Base-by-base conservation (phyloP, 2,797 vertebrate species). In the Tangara arthus region DNA sequence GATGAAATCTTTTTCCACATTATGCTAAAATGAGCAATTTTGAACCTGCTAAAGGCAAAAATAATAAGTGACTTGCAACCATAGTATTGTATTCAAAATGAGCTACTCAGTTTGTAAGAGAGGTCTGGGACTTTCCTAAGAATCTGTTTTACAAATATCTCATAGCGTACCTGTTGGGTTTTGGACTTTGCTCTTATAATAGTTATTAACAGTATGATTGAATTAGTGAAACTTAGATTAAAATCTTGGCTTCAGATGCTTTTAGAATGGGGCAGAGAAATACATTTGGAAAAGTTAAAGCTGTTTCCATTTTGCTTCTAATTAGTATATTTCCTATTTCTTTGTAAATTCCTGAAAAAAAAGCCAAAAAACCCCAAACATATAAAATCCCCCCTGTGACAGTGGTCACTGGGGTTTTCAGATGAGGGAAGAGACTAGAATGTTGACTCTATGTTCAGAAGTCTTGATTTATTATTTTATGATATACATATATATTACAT, bases 361-460 rank as follows among this genome's bases (percentile, higher is more conserved):
- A 47, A 4, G 0, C 0, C 2, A 11, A 30, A 30, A 35, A 14
- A 0, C 1, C 6, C 20, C 30, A 35, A 28, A 30, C 11, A 52
- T 4, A 32, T 12, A 19, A 46, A 71, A 22, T 9, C 10, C 9
- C 20, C 2, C 20, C 44, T n/a, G n/a, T n/a, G n/a, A n/a, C n/a
- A n/a, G n/a, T n/a, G n/a, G n/a, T n/a, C n/a, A n/a, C n/a, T n/a
- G n/a, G n/a, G n/a, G n/a, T n/a, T n/a, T n/a, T n/a, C n/a, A n/a
- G n/a, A n/a, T n/a, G n/a, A n/a, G n/a, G n/a, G n/a, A n/a, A n/a
- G n/a, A n/a, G n/a, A n/a, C n/a, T n/a, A n/a, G n/a, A n/a, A n/a
- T n/a, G n/a, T n/a, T n/a, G n/a, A n/a, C n/a, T n/a, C n/a, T n/a
- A n/a, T n/a, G n/a, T n/a, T n/a, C n/a, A n/a, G n/a, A n/a, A n/a